A percentile compares a stretch with the other conserved stretches of the same genome.
Conservation (phyloP, 37 sponge, comb jelly and placozoan genomes). For the Amphimedon queenslandica region DNA sequence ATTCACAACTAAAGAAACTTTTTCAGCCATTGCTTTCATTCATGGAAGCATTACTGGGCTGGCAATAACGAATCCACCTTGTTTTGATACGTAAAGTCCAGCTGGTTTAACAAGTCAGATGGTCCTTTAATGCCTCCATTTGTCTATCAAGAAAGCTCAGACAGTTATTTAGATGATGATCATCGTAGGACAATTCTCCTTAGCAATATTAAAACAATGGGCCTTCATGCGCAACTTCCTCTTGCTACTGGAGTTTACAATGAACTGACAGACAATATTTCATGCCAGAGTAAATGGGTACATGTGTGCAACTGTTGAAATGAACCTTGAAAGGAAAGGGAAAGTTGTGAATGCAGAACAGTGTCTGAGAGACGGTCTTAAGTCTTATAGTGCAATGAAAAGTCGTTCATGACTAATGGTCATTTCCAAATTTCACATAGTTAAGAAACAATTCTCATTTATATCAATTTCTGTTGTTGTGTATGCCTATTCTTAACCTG, state of each 20-base stretch:
- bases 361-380: slow-evolving; percentile 2
- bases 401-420: neutral
- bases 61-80: too few species aligned
- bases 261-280: slow-evolving; percentile 1
- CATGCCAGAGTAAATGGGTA: slow-evolving; percentile 13
- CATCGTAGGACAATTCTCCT: neutral
- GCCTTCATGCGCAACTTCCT: neutral
- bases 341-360: slow-evolving; percentile 20
- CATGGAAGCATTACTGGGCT: neutral
- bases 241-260: neutral
- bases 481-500: neutral
- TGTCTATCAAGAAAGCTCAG: neutral
- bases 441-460: too few species aligned
- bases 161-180: neutral
- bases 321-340: slow-evolving; percentile 6
- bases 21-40: neutral
- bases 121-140: too few species aligned
- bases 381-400: slow-evolving; percentile 4
- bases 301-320: slow-evolving; percentile 3
- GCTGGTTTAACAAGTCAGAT: too few species aligned
- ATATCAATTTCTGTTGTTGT: neutral
- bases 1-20: neutral
- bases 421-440: too few species aligned
- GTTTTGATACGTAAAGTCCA: too few species aligned
- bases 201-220: neutral